Evolutionary conservation across 1,140 invertebrate species (phyloP).

Genomic region (Neodiprion pinetum): DNA sequence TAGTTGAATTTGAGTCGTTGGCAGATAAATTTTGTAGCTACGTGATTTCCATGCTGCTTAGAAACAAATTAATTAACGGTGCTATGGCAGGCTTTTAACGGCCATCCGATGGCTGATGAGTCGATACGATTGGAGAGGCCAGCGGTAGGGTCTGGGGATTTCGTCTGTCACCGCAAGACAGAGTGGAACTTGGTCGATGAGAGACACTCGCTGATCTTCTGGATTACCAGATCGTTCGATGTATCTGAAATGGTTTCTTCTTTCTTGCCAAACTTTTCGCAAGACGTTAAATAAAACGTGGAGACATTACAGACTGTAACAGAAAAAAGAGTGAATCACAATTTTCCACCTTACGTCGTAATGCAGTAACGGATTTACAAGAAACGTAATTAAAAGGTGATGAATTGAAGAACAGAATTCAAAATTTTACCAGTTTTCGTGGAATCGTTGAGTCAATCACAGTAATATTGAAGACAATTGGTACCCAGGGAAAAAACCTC

Average conservation of each 20-base stretch:
- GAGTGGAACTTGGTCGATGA: slow-evolving; percentile 58
- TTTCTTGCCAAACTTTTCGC: neutral
- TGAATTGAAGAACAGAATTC: too few species aligned
- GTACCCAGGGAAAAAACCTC: too few species aligned
- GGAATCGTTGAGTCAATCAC: too few species aligned
- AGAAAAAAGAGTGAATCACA: neutral
- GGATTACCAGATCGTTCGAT: slow-evolving; percentile 49
- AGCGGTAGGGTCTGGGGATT: slow-evolving; percentile 42
- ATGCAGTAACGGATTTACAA: too few species aligned
- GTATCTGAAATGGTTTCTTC: neutral
- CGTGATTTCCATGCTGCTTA: neutral
- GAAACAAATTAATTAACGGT: slow-evolving; percentile 1
- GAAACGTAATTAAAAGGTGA: too few species aligned
- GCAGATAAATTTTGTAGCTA: too few species aligned
- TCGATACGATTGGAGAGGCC: slow-evolving; percentile 1
- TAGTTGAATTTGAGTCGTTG: too few species aligned
- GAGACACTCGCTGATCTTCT: slow-evolving; percentile 56
- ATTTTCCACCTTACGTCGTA: neutral
- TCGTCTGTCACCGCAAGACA: slow-evolving; percentile 61
- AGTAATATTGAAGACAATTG: too few species aligned
- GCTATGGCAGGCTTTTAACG: neutral
- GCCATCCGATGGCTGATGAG: neutral
- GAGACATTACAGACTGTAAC: neutral
- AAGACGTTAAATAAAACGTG: too few species aligned
- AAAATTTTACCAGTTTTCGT: too few species aligned